phyloP scores from a whole-genome alignment of 2,888 invertebrate species.

The Orchesella flavescens region DNA sequence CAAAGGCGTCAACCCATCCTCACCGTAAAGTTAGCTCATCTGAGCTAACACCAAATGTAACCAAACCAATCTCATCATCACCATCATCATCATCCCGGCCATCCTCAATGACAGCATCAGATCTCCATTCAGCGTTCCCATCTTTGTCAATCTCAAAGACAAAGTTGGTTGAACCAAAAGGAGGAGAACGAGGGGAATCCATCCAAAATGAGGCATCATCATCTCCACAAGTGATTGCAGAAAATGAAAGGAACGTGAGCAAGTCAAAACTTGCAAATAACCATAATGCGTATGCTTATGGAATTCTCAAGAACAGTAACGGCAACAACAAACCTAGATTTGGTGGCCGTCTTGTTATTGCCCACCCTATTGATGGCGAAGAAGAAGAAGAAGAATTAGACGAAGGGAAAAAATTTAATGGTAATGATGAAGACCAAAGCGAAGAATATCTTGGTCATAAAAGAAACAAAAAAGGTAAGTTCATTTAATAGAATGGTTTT shows the following conservation, averaged over 20 bases:
- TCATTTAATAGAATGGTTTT: constrained; percentile 18
- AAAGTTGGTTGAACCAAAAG: constrained; percentile 53
- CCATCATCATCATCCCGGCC: not conserved
- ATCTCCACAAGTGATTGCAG: constrained; percentile 48
- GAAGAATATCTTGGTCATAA: constrained; percentile 33
- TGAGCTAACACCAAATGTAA: constrained; percentile 3
- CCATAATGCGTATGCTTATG: constrained; percentile 34
- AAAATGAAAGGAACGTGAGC: constrained; percentile 63
- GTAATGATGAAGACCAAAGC: constrained; percentile 35
- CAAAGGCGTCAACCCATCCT: constrained; percentile 54
- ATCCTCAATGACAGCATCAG: constrained; percentile 23
- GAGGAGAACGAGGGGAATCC: constrained; percentile 32
- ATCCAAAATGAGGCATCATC: constrained; percentile 40
- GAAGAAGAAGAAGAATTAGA: constrained; percentile 12
- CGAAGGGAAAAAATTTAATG: not conserved
- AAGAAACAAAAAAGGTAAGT: constrained; percentile 59
- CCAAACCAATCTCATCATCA: constrained; percentile 17
- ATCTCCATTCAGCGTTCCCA: constrained; percentile 56
- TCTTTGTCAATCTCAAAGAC: constrained; percentile 58
- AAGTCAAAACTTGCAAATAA: constrained; percentile 31
- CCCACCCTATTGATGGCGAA: constrained; percentile 44
- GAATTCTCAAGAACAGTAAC: constrained; percentile 41
- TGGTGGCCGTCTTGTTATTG: constrained; percentile 61
- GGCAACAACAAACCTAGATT: constrained; percentile 52
- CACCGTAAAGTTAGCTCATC: constrained; percentile 48